Evolutionary conservation across 1,140 invertebrate species (phyloP), one percentile per base, ranked within the genome.

Genomic region (Meloidogyne floridensis): DNA sequence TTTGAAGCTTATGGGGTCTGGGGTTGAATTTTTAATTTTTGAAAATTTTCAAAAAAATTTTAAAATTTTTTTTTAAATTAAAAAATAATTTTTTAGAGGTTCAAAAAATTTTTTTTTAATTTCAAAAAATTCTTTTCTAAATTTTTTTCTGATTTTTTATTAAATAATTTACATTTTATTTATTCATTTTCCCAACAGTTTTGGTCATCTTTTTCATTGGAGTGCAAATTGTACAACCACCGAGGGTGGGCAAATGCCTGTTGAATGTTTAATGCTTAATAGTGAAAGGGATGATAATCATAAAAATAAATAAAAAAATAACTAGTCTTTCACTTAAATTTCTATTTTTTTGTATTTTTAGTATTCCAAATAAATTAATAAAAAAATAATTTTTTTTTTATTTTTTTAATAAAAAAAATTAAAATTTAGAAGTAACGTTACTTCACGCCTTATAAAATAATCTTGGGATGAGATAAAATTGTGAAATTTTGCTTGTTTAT

Each of bases 191-290:
- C 53, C 47, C 47, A 47, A 53, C 53, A 75, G 72, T 54, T 82
- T 82, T 70, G 81, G 81, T 59, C 81, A 82, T 9, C 54, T 82
- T 11, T 82, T 82, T 65, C 81, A 82, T 53, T 82, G 81, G 81
- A 82, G 56, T 18, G 75, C 81, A 2, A 54, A 82, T 72, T 81
- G 80, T 70, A 47, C 59, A 15, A 20, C 77, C 15, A 11, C n/a
- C 7, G 15, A n/a, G 15, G 59, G 15, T 65, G 59, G n/a, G 5
- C 59, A 65, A 65, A 65, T 65, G 59, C 59, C 59, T 3, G 59
- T 65, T 65, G 59, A 65, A n/a, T 65, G 59, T 65, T 65, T 65
- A 65, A 65, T 65, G 59, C 59, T 65, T 65, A 65, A 18, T 65
- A 65, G n/a, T 65, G 10, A 11, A 18, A 11, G n/a, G 59, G 59